These are phyloP conservation scores for Otus sunia DNA, from an alignment of 2,113 vertebrate genomes.

Conservation along the genomic window DNA sequence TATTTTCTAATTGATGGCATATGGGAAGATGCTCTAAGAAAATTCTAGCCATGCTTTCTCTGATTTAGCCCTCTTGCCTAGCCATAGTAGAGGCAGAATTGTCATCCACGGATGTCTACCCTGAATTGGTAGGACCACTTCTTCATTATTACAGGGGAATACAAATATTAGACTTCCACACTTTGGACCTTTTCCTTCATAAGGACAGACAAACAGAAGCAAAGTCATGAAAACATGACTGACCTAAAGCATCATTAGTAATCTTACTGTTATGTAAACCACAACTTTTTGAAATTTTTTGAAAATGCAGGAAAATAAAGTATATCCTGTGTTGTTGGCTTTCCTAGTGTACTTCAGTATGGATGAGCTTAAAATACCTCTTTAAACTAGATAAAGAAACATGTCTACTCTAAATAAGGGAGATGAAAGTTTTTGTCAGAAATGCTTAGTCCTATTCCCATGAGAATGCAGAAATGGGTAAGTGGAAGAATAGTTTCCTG, in stretches of 20 bases:
- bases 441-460: background rate
- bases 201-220: background rate
- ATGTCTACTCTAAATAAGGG: background rate
- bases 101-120: background rate
- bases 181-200: background rate
- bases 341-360: background rate
- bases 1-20: background rate
- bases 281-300: background rate
- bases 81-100: background rate
- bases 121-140: background rate
- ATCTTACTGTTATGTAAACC: background rate
- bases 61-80: background rate
- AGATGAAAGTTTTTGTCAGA: background rate
- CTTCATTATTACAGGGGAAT: background rate
- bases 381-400: background rate
- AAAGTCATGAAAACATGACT: background rate
- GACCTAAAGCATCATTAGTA: background rate
- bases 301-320: background rate
- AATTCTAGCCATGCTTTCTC: background rate
- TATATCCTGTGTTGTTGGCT: background rate
- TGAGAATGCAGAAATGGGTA: background rate
- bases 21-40: background rate
- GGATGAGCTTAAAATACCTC: background rate
- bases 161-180: background rate
- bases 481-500: background rate